Evolutionary conservation across 2,888 invertebrate genomes (phyloP), one percentile per base, ranked within the genome.

Genomic region (Ornithoptera priamus): DNA sequence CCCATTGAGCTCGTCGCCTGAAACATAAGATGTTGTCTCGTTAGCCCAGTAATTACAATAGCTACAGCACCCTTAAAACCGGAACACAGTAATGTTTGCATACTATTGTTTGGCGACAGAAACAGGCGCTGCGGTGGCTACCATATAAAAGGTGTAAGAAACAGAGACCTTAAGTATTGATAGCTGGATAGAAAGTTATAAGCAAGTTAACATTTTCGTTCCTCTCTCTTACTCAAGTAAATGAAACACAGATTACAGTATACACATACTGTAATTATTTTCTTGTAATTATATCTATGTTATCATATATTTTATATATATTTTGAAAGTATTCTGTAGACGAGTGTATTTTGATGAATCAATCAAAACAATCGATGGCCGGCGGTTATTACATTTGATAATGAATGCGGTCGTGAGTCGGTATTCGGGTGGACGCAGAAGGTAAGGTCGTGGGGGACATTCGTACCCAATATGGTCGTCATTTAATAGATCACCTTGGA

Each of bases 291-390:
- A 30, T 30, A 30, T 30, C 3, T 30, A 30, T 30, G 30, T 30
- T 30, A 22, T 36, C 36, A 46, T 10, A 46, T 46, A 46, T 17
- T 46, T 46, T 46, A 50, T 15, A 15, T 17, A 17, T 50, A 50
- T 18, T 50, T 50, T 50, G 5, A 15, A 50, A 17, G 15, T 18
- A 17, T 24, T 63, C 8, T 58, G 59, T 67, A 22, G 22, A 5
- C 59, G 42, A 60, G 58, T 70, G 63, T 70, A 70, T 62, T 53
- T 67, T 36, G 70, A 70, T 70, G 67, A 70, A 64, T 70, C 70
- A 70, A 70, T 70, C 70, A 67, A 67, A 70, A 67, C 70, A 70
- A 70, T 70, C 70, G 63, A 56, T 39, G 60, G 39, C 20, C 46
- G 60, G n/a, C 36, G 63, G 63, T 64, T 59, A 70, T 67, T 64